Evolutionary conservation across 2,797 vertebrate species (phyloP).

Genomic region (Epinephelus awoara): DNA sequence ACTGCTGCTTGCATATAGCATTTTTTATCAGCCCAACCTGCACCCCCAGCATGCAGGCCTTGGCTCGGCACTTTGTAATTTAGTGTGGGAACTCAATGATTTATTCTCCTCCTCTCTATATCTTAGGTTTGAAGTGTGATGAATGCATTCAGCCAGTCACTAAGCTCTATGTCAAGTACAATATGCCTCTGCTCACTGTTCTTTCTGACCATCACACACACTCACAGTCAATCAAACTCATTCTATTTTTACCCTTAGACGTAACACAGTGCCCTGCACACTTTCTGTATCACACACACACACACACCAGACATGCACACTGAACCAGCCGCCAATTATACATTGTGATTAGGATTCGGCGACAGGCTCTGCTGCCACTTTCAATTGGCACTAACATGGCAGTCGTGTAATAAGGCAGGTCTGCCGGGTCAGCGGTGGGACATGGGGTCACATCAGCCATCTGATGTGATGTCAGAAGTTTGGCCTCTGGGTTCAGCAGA

Average conservation of each 20-base stretch:
- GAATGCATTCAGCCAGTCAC: constrained; percentile 2
- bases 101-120: not conserved
- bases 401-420: constrained; percentile 72
- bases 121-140: not conserved
- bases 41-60: not conserved
- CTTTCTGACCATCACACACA: not conserved
- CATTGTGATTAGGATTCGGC: constrained; percentile 77
- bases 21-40: constrained; percentile 12
- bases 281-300: constrained; percentile 18
- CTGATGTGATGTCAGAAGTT: constrained; percentile 62
- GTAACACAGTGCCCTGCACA: not conserved
- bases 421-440: constrained; percentile 67
- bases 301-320: constrained; percentile 20
- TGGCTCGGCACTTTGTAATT: not conserved
- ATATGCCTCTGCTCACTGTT: constrained; percentile 9
- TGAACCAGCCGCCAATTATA: constrained; percentile 64
- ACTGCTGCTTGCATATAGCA: not conserved
- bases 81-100: not conserved
- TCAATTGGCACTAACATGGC: constrained; percentile 79
- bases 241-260: constrained; percentile 22
- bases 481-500: constrained; percentile 42
- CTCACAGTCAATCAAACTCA: constrained; percentile 8
- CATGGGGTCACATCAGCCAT: constrained; percentile 64
- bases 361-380: constrained; percentile 76
- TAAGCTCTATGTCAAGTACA: constrained; percentile 19